These are phyloP conservation scores for Calliscelio sp. DNA, from an alignment of 2,888 invertebrate genomes.

Conservation along the genomic window DNA sequence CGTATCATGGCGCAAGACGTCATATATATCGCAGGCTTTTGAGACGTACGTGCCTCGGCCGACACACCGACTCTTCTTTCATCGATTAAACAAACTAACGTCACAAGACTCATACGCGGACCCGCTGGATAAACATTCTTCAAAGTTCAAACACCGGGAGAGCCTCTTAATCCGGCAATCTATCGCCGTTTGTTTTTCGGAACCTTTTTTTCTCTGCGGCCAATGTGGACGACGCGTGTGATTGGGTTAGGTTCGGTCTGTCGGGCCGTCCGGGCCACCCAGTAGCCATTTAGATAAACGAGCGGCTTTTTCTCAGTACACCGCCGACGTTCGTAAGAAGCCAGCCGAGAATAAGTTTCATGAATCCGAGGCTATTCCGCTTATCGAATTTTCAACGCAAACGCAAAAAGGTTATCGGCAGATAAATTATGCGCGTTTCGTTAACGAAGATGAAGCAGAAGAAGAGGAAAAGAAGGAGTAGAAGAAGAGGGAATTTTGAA, in stretches of 20 bases:
- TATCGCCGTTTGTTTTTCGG: conserved; percentile 66
- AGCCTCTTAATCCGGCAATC: conserved; percentile 63
- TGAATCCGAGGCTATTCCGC: conserved; percentile 32
- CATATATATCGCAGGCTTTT: conserved; percentile 59
- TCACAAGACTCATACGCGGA: conserved; percentile 52
- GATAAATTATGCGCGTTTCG: conserved; percentile 55
- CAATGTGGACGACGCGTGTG: conserved; percentile 76
- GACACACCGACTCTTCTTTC: conserved; percentile 53
- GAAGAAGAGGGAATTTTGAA: conserved; percentile 6
- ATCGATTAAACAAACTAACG: conserved; percentile 69
- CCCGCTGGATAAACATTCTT: conserved; percentile 59
- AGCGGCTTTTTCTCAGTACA: conserved; percentile 83
- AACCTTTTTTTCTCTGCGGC: conserved; percentile 63
- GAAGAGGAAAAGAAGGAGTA: not conserved
- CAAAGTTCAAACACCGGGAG: conserved; percentile 55
- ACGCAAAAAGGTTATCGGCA: conserved; percentile 55
- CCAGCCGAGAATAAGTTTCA: conserved; percentile 42
- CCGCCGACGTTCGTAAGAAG: conserved; percentile 55
- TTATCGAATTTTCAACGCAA: conserved; percentile 55
- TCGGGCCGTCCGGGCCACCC: conserved; percentile 71
- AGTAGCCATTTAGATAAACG: conserved; percentile 85
- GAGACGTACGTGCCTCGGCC: conserved; percentile 51
- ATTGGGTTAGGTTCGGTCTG: conserved; percentile 82
- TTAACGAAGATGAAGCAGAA: not conserved
- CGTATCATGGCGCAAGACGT: conserved; percentile 56